These are phyloP conservation scores for Paraescarpia echinospica DNA, from an alignment of 1,140 invertebrate genomes.

Conservation along the genomic window DNA sequence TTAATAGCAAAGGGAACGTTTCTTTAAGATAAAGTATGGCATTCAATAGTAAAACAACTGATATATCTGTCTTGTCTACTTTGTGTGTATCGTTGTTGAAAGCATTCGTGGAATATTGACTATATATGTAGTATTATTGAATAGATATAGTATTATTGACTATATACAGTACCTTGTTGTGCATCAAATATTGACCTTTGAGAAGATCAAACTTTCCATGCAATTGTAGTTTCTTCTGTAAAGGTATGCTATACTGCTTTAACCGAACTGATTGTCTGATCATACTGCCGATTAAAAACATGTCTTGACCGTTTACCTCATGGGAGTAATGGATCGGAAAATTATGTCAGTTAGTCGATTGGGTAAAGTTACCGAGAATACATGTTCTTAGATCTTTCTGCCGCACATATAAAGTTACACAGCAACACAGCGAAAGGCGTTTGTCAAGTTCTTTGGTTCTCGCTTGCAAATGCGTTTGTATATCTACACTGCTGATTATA, in stretches of 20 bases:
- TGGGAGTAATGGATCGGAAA: not conserved
- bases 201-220: not conserved
- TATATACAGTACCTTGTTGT: too few species aligned
- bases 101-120: too few species aligned
- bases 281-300: not conserved
- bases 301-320: not conserved
- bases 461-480: not conserved
- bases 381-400: not conserved
- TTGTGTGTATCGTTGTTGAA: too few species aligned
- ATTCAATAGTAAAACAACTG: too few species aligned
- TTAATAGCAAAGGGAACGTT: too few species aligned
- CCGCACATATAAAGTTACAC: not conserved
- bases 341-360: not conserved
- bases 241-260: not conserved
- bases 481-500: not conserved
- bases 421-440: not conserved
- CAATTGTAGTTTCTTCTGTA: not conserved
- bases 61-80: too few species aligned
- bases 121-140: too few species aligned
- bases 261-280: not conserved
- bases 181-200: not conserved
- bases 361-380: not conserved
- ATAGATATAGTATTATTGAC: too few species aligned
- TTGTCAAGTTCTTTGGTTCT: not conserved
- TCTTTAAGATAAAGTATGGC: too few species aligned